phyloP scores from a whole-genome alignment of 2,113 vertebrate species.

The Aegithalos caudatus region DNA sequence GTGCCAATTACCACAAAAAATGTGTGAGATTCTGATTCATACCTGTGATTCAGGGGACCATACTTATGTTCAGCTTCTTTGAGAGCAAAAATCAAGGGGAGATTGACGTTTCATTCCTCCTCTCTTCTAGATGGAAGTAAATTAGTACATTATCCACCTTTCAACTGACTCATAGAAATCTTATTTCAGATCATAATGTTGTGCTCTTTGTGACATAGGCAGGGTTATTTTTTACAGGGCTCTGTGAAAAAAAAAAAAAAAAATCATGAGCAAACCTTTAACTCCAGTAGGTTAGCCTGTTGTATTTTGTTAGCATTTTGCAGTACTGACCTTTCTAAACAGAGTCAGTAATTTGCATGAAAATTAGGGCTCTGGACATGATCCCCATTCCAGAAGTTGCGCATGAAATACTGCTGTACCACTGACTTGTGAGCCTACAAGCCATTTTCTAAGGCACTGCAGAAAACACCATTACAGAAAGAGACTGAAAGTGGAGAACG shows the following conservation, averaged over 20 bases:
- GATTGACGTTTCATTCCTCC: conserved; percentile 1
- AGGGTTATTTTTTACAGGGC: not conserved
- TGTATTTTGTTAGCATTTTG: not conserved
- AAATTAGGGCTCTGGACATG: not conserved
- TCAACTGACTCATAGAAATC: conserved; percentile 53
- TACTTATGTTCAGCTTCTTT: conserved; percentile 17
- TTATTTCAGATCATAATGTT: conserved; percentile 30
- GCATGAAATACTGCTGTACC: not conserved
- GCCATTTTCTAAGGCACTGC: not conserved
- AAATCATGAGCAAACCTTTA: not conserved
- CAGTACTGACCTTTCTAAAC: not conserved
- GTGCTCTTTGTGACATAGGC: not conserved
- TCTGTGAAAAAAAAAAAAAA: not conserved
- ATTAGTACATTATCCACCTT: conserved; percentile 32
- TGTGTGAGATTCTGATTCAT: conserved; percentile 12
- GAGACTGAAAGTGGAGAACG: not conserved
- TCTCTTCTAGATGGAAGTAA: not conserved
- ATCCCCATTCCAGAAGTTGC: not conserved
- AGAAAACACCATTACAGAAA: not conserved
- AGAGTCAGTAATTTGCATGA: not conserved
- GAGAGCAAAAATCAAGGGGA: conserved; percentile 9
- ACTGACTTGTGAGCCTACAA: not conserved
- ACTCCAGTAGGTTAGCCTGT: not conserved
- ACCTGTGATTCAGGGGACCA: not conserved
- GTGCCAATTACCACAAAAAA: not conserved